phyloP scores from a whole-genome alignment of 2,797 vertebrate genomes.

The Leptoclinus maculatus region DNA sequence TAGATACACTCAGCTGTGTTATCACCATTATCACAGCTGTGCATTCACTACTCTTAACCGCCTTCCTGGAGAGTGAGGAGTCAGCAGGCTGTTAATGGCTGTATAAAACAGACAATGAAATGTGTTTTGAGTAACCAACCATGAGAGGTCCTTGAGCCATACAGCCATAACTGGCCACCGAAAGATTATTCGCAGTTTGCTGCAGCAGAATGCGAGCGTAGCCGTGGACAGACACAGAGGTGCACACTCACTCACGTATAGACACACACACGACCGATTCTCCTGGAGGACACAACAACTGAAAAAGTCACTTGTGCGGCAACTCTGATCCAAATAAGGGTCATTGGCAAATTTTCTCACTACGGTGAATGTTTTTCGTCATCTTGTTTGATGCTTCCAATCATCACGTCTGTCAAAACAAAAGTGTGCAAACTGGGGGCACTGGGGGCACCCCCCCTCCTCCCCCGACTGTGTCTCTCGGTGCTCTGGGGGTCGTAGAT shows the following conservation, averaged over 20 bases:
- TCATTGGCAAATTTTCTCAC: neutral
- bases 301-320: neutral
- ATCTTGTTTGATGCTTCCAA: conserved; percentile 3
- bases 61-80: neutral
- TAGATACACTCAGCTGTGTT: neutral
- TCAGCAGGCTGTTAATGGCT: neutral
- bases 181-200: neutral
- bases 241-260: neutral
- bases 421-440: no score
- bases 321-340: neutral
- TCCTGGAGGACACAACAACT: neutral
- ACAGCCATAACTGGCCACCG: neutral
- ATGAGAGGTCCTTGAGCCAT: neutral
- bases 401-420: conserved; percentile 39
- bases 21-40: neutral
- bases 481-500: neutral
- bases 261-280: neutral
- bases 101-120: neutral
- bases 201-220: neutral
- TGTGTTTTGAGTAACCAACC: neutral
- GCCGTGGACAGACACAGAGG: neutral
- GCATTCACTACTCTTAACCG: neutral
- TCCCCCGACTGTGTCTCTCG: neutral
- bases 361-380: neutral
- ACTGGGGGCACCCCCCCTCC: no score